Evolutionary conservation across 35 echinoderm and acorn worm genomes (phyloP).

Genomic region (Anneissia japonica): DNA sequence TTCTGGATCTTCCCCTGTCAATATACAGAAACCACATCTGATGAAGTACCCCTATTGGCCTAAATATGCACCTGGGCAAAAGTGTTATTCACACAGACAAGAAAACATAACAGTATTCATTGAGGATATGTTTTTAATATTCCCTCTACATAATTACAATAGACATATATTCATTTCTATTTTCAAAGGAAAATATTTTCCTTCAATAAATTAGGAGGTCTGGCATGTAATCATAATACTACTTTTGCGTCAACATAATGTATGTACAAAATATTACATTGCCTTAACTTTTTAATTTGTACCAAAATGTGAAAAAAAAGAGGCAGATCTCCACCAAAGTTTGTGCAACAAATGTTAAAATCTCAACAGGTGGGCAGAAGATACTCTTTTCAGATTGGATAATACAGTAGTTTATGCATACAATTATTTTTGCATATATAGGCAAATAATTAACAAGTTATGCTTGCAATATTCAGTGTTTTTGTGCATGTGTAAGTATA

Average conservation of each 20-base stretch:
- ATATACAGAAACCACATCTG: too few relatives aligned
- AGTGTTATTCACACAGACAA: too few relatives aligned
- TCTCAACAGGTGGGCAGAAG: neutral
- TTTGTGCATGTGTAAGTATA: too few relatives aligned
- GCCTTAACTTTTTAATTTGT: neutral
- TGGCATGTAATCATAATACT: neutral
- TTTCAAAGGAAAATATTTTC: neutral
- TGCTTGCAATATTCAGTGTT: too few relatives aligned
- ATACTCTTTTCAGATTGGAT: too few relatives aligned
- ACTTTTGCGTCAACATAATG: neutral
- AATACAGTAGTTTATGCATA: too few relatives aligned
- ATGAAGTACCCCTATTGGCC: too few relatives aligned
- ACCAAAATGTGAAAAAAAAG: neutral
- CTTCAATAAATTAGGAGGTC: neutral
- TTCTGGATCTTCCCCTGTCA: too few relatives aligned
- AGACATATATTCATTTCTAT: neutral
- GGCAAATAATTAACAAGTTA: too few relatives aligned
- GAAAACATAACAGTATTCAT: neutral
- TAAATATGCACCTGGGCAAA: too few relatives aligned
- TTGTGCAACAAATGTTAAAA: neutral
- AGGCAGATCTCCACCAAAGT: neutral
- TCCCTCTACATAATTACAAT: neutral
- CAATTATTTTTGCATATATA: too few relatives aligned
- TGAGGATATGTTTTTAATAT: neutral
- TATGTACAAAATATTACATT: neutral